Conservation (phyloP, 35 echinoderm and acorn worm genomes). For the Anneissia japonica region DNA sequence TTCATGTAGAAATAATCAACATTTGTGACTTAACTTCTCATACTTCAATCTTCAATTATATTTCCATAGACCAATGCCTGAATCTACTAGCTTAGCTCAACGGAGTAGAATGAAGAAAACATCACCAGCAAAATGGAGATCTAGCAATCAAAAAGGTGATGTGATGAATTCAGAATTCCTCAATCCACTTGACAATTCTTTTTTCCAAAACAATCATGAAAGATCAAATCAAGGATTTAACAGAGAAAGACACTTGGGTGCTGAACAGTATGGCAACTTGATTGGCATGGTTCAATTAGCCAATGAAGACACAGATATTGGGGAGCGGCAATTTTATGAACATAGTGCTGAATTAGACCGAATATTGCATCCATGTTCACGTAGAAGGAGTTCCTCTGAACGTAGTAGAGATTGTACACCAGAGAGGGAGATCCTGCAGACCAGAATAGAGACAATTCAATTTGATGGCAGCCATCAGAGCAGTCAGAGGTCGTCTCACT, state of each 20-base stretch:
- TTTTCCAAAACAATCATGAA: background rate
- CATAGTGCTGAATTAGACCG: background rate
- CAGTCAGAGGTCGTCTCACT: background rate
- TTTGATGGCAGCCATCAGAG: background rate
- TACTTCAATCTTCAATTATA: no score
- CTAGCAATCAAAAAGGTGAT: background rate
- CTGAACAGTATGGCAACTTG: background rate
- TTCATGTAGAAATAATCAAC: no score
- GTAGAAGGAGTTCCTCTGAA: background rate
- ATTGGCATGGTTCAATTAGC: slow-evolving; percentile 12
- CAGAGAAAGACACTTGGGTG: background rate
- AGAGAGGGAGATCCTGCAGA: background rate
- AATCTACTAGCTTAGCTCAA: background rate
- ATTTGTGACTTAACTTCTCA: no score
- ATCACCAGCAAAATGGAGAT: background rate
- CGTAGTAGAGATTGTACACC: background rate
- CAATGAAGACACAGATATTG: slow-evolving; percentile 16
- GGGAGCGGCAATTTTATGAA: background rate
- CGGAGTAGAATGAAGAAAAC: background rate
- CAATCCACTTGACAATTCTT: background rate
- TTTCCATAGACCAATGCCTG: background rate
- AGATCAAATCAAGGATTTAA: background rate
- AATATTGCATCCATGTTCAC: background rate
- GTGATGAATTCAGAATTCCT: background rate
- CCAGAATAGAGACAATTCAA: background rate